Evolutionary conservation across 2,797 vertebrate genomes (phyloP).

Genomic region (Columba guinea): DNA sequence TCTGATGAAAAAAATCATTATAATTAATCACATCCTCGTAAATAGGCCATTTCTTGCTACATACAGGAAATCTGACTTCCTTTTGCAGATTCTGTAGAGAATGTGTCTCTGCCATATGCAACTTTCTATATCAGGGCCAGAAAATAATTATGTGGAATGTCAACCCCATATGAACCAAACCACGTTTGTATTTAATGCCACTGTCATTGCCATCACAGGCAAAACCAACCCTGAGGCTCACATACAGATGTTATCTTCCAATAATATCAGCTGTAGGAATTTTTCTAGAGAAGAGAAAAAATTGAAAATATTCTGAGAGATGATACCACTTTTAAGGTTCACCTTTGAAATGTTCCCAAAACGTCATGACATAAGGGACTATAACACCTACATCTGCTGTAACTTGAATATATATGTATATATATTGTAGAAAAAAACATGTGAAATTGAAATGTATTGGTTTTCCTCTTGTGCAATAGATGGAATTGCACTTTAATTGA

Average conservation of each 20-base stretch:
- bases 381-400: background rate
- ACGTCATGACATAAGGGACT: background rate
- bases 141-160: background rate
- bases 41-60: background rate
- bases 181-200: background rate
- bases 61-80: background rate
- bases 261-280: background rate
- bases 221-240: background rate
- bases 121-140: background rate
- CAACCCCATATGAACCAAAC: background rate
- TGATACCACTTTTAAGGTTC: background rate
- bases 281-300: background rate
- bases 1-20: background rate
- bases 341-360: background rate
- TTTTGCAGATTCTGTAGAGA: background rate
- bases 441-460: conserved; percentile 13
- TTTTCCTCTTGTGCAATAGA: conserved; percentile 17
- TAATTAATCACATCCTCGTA: background rate
- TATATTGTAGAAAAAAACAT: background rate
- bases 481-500: conserved; percentile 17
- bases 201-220: background rate
- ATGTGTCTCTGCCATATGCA: background rate
- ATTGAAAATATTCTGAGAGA: background rate
- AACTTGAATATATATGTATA: background rate
- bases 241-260: background rate